Evolutionary conservation across 92 coral and sea anemone species (phyloP).

Genomic region (Bergia puertoricense): DNA sequence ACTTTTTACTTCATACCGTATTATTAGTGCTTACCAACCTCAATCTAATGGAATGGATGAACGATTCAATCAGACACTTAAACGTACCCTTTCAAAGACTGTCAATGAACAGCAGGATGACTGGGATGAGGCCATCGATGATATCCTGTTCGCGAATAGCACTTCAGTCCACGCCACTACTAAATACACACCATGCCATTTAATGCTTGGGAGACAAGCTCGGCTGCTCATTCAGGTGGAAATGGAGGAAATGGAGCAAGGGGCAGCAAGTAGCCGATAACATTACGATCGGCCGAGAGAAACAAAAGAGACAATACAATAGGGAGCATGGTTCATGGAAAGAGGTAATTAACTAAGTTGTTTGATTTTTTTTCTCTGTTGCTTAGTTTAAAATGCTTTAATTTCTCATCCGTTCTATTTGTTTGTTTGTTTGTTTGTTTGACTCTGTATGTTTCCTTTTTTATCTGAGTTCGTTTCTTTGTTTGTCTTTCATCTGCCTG

Average conservation of each 20-base stretch:
- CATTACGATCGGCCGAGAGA: slow-evolving; percentile 4
- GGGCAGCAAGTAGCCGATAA: neutral
- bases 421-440: neutral
- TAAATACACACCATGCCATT: neutral
- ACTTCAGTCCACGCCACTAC: slow-evolving; percentile 22
- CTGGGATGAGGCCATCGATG: slow-evolving; percentile 45
- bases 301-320: slow-evolving; percentile 28
- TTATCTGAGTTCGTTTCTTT: no score
- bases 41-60: slow-evolving; percentile 18
- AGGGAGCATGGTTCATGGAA: slow-evolving; percentile 33
- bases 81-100: slow-evolving; percentile 10
- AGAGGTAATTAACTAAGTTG: slow-evolving; percentile 6
- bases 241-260: neutral
- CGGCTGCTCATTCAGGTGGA: slow-evolving; percentile 43
- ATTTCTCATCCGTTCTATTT: neutral
- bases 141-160: slow-evolving; percentile 43
- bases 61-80: slow-evolving; percentile 5
- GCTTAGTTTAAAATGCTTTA: no score
- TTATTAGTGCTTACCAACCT: slow-evolving; percentile 37
- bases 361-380: neutral
- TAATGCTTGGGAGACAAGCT: slow-evolving; percentile 24
- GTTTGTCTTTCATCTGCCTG: neutral
- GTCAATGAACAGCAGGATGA: slow-evolving; percentile 35
- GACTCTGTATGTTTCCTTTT: no score
- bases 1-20: neutral